Evolutionary conservation across 2,888 invertebrate species (phyloP).

Genomic region (Lathronympha strigana): DNA sequence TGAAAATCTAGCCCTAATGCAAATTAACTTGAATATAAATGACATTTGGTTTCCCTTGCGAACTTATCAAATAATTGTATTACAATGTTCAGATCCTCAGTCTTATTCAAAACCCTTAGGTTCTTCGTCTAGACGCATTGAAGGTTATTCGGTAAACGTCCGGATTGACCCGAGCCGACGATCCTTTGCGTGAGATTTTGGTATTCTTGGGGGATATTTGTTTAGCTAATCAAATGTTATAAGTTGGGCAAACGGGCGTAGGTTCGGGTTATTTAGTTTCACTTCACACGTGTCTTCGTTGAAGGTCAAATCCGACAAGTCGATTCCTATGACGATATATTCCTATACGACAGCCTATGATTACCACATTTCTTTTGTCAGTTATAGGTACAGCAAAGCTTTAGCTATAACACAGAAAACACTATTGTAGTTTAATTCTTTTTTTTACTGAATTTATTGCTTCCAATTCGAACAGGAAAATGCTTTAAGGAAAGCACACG

Average conservation of each 20-base stretch:
- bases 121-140: conserved; percentile 30
- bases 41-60: background rate
- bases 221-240: conserved; percentile 29
- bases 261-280: conserved; percentile 12
- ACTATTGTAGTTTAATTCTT: too few species aligned
- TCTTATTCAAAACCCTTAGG: conserved; percentile 9
- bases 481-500: background rate
- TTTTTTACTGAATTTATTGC: background rate
- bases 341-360: too few species aligned
- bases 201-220: conserved; percentile 27
- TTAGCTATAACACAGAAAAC: too few species aligned
- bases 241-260: conserved; percentile 11
- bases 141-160: conserved; percentile 20
- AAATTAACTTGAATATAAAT: conserved; percentile 13
- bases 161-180: conserved; percentile 27
- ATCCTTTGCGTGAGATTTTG: conserved; percentile 11
- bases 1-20: conserved; percentile 12
- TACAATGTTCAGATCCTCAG: conserved; percentile 4
- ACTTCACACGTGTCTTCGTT: background rate
- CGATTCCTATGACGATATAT: background rate
- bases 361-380: too few species aligned
- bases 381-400: too few species aligned
- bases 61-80: conserved; percentile 14
- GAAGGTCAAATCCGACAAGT: background rate
- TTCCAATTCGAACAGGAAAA: background rate